Evolutionary conservation across 2,888 invertebrate genomes (phyloP).

Genomic region (Eudemis profundana): DNA sequence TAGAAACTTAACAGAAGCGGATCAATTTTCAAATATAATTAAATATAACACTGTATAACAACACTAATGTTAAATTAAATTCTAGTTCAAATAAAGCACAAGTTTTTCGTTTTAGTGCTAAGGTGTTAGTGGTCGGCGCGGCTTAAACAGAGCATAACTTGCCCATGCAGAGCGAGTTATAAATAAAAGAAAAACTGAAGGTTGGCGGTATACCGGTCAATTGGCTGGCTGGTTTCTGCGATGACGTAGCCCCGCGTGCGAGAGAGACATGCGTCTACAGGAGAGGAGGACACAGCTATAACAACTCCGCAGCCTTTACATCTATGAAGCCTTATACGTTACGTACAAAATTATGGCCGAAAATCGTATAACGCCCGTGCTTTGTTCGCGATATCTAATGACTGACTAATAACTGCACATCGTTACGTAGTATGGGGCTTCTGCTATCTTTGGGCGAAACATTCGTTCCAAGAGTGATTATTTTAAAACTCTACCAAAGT

Average conservation of each 20-base stretch:
- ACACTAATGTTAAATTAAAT: not conserved
- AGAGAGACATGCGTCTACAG: slow-evolving; percentile 57
- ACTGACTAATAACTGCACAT: slow-evolving; percentile 33
- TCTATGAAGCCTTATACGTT: slow-evolving; percentile 80
- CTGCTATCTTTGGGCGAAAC: slow-evolving; percentile 30
- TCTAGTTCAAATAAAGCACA: not conserved
- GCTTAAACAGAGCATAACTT: slow-evolving; percentile 76
- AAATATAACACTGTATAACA: not conserved
- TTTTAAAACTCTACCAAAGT: slow-evolving; percentile 11
- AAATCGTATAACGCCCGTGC: slow-evolving; percentile 78
- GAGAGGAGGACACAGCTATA: slow-evolving; percentile 58
- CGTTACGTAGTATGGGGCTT: slow-evolving; percentile 27
- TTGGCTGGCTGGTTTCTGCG: slow-evolving; percentile 84
- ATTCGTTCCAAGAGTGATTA: not conserved
- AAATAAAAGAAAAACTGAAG: slow-evolving; percentile 85
- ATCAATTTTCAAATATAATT: not conserved
- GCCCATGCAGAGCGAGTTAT: slow-evolving; percentile 81
- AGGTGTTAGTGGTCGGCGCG: slow-evolving; percentile 48
- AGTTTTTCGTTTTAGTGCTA: slow-evolving; percentile 21
- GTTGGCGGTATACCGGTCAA: slow-evolving; percentile 85
- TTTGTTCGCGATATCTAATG: slow-evolving; percentile 67
- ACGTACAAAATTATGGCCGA: slow-evolving; percentile 76
- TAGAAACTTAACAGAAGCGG: not conserved
- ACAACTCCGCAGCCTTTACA: slow-evolving; percentile 72
- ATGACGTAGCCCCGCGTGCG: slow-evolving; percentile 75